A percentile compares a stretch with the other conserved stretches of the same genome.
These are phyloP conservation scores for Acanthaster planci DNA, from an alignment of 35 echinoderm and acorn worm genomes.

Conservation along the genomic window DNA sequence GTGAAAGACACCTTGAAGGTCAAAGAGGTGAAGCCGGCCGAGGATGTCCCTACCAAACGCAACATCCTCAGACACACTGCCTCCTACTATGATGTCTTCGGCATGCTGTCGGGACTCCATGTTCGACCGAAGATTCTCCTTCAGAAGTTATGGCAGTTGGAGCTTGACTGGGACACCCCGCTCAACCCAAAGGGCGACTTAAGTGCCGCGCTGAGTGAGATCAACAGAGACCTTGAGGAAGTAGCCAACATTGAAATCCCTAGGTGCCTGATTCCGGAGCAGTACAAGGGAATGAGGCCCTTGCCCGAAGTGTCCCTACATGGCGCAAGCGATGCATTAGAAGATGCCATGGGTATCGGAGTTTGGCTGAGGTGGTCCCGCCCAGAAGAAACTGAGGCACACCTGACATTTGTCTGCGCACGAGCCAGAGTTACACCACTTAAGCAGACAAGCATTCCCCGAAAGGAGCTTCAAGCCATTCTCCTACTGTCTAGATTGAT, in stretches of 20 bases:
- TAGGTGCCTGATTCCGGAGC: neutral
- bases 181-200: neutral
- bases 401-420: conserved; percentile 47
- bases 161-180: neutral
- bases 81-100: conserved; percentile 48
- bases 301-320: conserved; percentile 40
- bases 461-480: too few species aligned
- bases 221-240: conserved; percentile 41
- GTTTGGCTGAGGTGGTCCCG: conserved; percentile 55
- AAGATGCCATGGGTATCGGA: conserved; percentile 52
- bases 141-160: conserved; percentile 8
- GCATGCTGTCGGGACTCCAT: conserved; percentile 41
- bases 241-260: neutral
- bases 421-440: conserved; percentile 44
- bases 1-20: conserved; percentile 34
- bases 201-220: conserved; percentile 23
- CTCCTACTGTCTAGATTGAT: conserved; percentile 41
- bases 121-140: conserved; percentile 48
- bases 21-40: conserved; percentile 19
- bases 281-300: neutral
- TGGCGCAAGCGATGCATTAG: too few species aligned
- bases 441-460: conserved; percentile 45
- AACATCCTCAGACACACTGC: conserved; percentile 40
- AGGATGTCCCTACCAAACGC: conserved; percentile 27
- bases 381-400: neutral